These are phyloP conservation scores for Podotricha telesiphe DNA, from an alignment of 2,888 invertebrate species.

Conservation along the genomic window DNA sequence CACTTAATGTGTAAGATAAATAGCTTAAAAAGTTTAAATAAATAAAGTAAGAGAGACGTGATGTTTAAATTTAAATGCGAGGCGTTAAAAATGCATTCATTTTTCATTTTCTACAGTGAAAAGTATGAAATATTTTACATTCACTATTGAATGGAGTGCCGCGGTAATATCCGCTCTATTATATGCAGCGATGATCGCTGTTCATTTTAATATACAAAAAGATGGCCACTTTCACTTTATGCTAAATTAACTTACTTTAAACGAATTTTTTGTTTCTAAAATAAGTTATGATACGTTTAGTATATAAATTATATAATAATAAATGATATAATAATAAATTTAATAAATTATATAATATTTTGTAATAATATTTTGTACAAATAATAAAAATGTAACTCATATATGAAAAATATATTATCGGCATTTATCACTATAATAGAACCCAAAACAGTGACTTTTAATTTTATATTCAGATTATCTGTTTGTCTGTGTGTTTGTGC, in stretches of 20 bases:
- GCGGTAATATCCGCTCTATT: conserved; percentile 20
- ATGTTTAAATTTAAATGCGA: conserved; percentile 8
- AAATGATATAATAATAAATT: too few species aligned
- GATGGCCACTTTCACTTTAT: background rate
- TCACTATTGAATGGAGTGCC: conserved; percentile 10
- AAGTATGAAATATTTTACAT: conserved; percentile 23
- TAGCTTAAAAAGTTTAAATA: background rate
- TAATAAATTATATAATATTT: too few species aligned
- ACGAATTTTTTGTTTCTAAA: background rate
- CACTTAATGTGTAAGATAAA: background rate
- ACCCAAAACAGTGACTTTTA: too few species aligned
- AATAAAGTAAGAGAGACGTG: background rate
- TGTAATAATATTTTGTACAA: too few species aligned
- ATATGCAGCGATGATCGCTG: background rate
- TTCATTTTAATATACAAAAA: conserved; percentile 10
- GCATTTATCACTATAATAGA: too few species aligned
- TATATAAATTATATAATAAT: too few species aligned
- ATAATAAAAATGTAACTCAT: too few species aligned
- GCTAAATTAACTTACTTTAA: background rate
- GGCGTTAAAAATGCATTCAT: conserved; percentile 10
- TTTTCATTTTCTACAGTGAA: conserved; percentile 20
- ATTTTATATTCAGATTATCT: too few species aligned
- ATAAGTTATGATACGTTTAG: too few species aligned
- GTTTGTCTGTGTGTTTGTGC: too few species aligned
- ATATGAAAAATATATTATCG: too few species aligned